These are phyloP conservation scores for Ips typographus DNA, from an alignment of 1,140 invertebrate genomes.

Conservation along the genomic window DNA sequence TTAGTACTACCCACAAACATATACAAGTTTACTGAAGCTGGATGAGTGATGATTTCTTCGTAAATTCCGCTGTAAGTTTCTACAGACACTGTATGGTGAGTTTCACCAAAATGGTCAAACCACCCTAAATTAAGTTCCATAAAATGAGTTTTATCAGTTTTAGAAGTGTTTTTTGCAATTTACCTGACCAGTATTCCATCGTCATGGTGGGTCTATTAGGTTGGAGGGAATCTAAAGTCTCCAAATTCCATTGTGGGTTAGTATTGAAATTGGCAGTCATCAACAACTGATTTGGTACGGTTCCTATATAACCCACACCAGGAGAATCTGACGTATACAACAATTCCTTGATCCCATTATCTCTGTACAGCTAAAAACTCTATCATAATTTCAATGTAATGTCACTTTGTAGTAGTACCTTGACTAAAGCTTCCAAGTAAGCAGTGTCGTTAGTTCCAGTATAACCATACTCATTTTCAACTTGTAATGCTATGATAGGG, in stretches of 20 bases:
- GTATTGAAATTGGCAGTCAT: conserved; percentile 55
- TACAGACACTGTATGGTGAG: conserved; percentile 38
- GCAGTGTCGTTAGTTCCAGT: conserved; percentile 41
- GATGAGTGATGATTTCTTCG: conserved; percentile 41
- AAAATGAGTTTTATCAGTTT: neutral
- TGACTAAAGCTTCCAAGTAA: conserved; percentile 54
- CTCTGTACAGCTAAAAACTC: conserved; percentile 16
- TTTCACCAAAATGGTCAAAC: conserved; percentile 56
- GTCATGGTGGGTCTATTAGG: conserved; percentile 60
- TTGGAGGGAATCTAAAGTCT: conserved; percentile 53
- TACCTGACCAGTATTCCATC: conserved; percentile 64
- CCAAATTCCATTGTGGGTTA: conserved; percentile 47
- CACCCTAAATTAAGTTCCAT: conserved; percentile 54
- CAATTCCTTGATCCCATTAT: conserved; percentile 53
- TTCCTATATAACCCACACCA: conserved; percentile 51
- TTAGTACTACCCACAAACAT: conserved; percentile 74
- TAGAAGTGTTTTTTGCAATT: neutral
- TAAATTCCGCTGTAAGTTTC: conserved; percentile 15
- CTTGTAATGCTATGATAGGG: conserved; percentile 57
- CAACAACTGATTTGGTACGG: conserved; percentile 42
- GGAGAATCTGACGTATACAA: conserved; percentile 57
- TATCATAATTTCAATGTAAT: neutral
- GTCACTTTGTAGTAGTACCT: conserved; percentile 35
- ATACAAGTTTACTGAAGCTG: conserved; percentile 66
- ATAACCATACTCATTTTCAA: conserved; percentile 64